Conservation (phyloP, 2,113 vertebrate genomes). For the Scophthalmus maximus region DNA sequence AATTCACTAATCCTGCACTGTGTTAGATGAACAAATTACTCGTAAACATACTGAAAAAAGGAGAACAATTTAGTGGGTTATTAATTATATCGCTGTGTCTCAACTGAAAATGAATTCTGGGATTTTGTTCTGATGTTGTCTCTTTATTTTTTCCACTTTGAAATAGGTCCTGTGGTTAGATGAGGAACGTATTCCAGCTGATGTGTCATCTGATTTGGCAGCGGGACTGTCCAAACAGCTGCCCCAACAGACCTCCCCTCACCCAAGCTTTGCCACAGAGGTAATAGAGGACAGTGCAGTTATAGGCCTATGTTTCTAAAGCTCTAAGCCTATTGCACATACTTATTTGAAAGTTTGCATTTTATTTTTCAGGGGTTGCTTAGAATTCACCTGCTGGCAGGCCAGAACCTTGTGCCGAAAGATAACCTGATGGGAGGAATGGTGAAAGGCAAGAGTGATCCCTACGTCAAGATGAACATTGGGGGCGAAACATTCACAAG, state of each 20-base stretch:
- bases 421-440: conserved; percentile 90
- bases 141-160: background rate
- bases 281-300: conserved; percentile 61
- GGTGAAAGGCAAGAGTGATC: conserved; percentile 93
- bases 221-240: conserved; percentile 67
- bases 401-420: conserved; percentile 90
- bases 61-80: background rate
- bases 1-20: background rate
- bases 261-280: conserved; percentile 88
- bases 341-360: background rate
- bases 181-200: conserved; percentile 74
- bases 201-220: conserved; percentile 60
- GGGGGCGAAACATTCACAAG: conserved; percentile 88
- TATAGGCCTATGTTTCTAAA: background rate
- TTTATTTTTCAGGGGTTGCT: conserved; percentile 84
- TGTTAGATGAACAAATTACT: background rate
- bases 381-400: conserved; percentile 90
- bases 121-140: background rate
- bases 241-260: conserved; percentile 79
- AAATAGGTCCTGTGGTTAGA: conserved; percentile 86
- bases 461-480: conserved; percentile 87
- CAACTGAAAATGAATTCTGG: background rate
- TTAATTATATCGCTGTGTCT: background rate
- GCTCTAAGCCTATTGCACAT: background rate
- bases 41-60: background rate